A percentile compares a stretch with the other conserved stretches of the same genome.
phyloP scores from a whole-genome alignment of 2,888 invertebrate genomes.

The Adineta ricciae region DNA sequence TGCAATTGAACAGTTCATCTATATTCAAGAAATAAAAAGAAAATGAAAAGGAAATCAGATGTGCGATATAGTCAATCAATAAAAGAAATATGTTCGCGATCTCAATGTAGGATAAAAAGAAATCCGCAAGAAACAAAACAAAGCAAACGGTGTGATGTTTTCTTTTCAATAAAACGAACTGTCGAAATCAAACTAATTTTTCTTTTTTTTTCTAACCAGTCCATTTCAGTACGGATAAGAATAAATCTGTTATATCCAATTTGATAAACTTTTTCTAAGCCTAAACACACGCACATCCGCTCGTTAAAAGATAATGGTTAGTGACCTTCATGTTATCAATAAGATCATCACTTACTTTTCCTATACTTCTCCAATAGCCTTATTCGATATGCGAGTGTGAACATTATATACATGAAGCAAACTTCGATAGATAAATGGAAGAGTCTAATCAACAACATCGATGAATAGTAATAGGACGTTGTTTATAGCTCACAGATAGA shows the following conservation, averaged over 20 bases:
- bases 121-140: neutral
- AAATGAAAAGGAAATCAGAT: neutral
- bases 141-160: neutral
- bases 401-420: neutral
- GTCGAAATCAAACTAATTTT: neutral
- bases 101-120: neutral
- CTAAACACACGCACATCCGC: neutral
- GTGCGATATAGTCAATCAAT: neutral
- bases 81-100: neutral
- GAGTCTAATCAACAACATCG: neutral
- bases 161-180: neutral
- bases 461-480: neutral
- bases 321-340: conserved; percentile 15
- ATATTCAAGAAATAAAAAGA: neutral
- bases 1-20: conserved; percentile 7
- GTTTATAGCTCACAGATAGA: neutral
- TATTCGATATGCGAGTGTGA: neutral
- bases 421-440: neutral
- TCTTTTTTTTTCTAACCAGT: neutral
- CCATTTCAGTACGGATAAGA: neutral
- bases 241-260: neutral
- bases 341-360: neutral
- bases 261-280: neutral
- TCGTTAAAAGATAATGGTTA: conserved; percentile 2
- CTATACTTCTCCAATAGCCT: neutral